These are phyloP conservation scores for Leptarthrus brevirostris DNA, from an alignment of 2,888 invertebrate species.

Conservation along the genomic window DNA sequence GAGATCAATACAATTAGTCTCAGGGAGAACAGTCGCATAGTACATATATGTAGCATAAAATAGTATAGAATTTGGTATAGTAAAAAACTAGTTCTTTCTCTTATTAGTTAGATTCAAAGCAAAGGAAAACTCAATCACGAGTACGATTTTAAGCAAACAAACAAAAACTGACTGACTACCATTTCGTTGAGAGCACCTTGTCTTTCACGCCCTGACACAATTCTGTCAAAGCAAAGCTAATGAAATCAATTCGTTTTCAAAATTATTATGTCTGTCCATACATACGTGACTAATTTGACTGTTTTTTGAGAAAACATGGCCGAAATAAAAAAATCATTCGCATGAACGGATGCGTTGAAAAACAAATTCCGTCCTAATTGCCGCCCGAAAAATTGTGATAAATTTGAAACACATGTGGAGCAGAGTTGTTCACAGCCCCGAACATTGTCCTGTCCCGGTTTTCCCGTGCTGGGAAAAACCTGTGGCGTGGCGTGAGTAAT, in stretches of 20 bases:
- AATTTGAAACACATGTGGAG: slow-evolving; percentile 51
- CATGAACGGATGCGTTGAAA: slow-evolving; percentile 40
- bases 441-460: not conserved
- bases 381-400: slow-evolving; percentile 50
- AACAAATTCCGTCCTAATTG: slow-evolving; percentile 50
- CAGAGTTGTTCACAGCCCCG: not conserved
- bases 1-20: no score
- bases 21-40: no score
- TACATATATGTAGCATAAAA: no score
- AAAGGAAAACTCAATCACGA: no score
- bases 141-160: no score
- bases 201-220: not conserved
- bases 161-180: no score
- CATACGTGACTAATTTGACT: slow-evolving; percentile 26
- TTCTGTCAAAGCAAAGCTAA: not conserved
- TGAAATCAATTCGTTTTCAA: slow-evolving; percentile 27
- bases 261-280: slow-evolving; percentile 24
- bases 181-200: no score
- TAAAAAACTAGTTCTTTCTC: no score
- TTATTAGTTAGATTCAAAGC: no score
- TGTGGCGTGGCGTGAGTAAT: slow-evolving; percentile 42
- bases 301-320: slow-evolving; percentile 14
- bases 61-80: no score
- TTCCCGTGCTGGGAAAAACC: slow-evolving; percentile 22
- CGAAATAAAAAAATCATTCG: slow-evolving; percentile 40